Evolutionary conservation across 2,888 invertebrate species (phyloP), one percentile per base, ranked within the genome.

Genomic region (Eledone cirrhosa): DNA sequence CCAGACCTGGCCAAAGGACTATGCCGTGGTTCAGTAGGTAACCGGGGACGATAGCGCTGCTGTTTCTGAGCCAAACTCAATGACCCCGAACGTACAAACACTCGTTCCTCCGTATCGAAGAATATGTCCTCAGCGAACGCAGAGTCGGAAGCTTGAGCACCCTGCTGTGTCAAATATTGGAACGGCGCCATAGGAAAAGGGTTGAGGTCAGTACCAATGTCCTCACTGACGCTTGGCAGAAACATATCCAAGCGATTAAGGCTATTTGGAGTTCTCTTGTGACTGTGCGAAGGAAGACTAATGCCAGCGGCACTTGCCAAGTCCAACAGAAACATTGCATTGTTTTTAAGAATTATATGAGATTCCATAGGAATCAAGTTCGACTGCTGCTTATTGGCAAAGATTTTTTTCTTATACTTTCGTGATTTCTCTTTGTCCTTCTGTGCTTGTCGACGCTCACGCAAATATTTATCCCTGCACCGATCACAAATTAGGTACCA

Each of bases 401-500:
- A 53, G 80, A 78, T 67, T 83, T 88, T 87, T 83, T 86, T 87
- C 78, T 86, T 86, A 79, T 85, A 82, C 86, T 87, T 81, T 87
- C 88, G 89, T 3, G 89, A 83, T 81, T 90, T 91, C 77, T 91
- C 90, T 80, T 90, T 91, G 48, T 87, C 86, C 78, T 86, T 87
- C 81, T 86, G 84, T 16, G 85, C 82, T 69, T 88, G 87, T 27
- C 86, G 84, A 80, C 88, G 88, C 76, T 89, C 89, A 63, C 90
- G 93, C 84, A 93, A 91, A 90, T 93, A 95, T 86, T 95, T 95
- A 78, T 96, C 95, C 14, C 97, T 94, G 89, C 99, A 99, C 72
- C 93, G 92, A 88, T 97, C 96, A 91, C 99, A 99, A 89, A 96
- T 94, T 47, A 98, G 93, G 90, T 98, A 98, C 96, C 97, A 97